Conservation (phyloP, 35 echinoderm and acorn worm species). For the Heliocidaris erythrogramma region DNA sequence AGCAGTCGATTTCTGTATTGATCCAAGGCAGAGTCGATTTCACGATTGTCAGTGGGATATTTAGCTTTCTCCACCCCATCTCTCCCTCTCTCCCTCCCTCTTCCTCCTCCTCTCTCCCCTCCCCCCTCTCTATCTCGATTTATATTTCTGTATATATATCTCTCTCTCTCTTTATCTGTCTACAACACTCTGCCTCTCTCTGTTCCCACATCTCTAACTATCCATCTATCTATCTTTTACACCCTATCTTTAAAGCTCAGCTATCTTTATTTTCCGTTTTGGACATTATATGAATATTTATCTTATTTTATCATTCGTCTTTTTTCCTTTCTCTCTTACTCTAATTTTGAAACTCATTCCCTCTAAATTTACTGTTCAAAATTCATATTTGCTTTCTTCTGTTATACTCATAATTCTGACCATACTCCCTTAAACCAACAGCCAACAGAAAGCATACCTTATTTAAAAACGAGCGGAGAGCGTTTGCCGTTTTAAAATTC, state of each 20-base stretch:
- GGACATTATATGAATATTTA: neutral
- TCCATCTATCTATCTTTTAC: neutral
- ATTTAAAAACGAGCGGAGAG: too few species aligned
- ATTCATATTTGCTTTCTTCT: too few species aligned
- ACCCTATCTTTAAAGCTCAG: neutral
- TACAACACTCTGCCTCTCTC: neutral
- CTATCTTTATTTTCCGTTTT: neutral
- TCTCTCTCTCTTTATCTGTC: neutral
- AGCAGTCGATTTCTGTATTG: neutral
- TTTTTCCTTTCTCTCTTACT: neutral
- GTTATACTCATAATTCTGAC: too few species aligned
- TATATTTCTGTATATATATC: neutral
- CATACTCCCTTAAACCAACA: too few species aligned
- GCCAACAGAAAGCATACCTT: too few species aligned
- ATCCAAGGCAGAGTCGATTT: neutral
- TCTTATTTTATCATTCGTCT: neutral
- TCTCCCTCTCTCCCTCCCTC: neutral
- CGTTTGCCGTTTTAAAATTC: too few species aligned
- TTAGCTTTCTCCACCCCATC: neutral
- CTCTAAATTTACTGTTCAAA: too few species aligned
- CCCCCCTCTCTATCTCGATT: neutral
- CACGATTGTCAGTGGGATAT: neutral
- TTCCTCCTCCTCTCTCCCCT: neutral
- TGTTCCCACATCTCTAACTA: neutral
- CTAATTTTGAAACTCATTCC: too few species aligned